A percentile compares a stretch with the other conserved stretches of the same genome.
Conservation (phyloP, 2,113 vertebrate genomes). For the Shinisaurus crocodilurus region DNA sequence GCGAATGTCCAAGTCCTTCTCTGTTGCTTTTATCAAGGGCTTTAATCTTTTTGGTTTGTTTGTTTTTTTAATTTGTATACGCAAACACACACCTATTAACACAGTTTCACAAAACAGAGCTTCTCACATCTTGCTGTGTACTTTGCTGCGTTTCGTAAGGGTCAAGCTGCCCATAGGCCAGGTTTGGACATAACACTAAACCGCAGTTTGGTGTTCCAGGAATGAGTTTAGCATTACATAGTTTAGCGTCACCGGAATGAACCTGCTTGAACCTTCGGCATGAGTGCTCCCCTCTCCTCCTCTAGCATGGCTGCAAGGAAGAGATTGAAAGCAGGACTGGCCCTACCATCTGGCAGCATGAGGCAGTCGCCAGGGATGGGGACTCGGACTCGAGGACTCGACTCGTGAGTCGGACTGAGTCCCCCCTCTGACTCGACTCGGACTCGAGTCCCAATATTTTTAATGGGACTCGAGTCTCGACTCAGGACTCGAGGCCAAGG, state of each 20-base stretch:
- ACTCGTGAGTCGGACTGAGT: too few relatives aligned
- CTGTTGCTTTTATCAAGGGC: background rate
- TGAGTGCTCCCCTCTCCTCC: background rate
- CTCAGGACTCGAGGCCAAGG: too few relatives aligned
- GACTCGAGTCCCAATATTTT: too few relatives aligned
- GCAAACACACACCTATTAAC: background rate
- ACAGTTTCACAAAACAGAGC: background rate
- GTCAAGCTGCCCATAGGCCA: background rate
- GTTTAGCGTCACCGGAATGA: background rate
- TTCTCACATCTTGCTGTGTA: background rate
- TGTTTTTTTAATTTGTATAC: conserved; percentile 6
- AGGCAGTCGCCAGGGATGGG: too few relatives aligned
- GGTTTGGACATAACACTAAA: background rate
- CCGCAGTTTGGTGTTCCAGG: background rate
- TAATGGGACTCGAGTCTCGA: too few relatives aligned
- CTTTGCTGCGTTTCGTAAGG: background rate
- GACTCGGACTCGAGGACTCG: too few relatives aligned
- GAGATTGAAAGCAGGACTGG: background rate
- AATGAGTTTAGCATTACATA: background rate
- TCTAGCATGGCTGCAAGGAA: background rate
- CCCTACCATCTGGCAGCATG: too few relatives aligned
- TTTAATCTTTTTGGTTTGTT: background rate
- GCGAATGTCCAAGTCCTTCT: background rate
- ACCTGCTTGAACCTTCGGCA: background rate
- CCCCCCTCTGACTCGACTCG: too few relatives aligned